These are phyloP conservation scores for Bettongia penicillata DNA, from an alignment of 2,113 vertebrate species.

Conservation along the genomic window DNA sequence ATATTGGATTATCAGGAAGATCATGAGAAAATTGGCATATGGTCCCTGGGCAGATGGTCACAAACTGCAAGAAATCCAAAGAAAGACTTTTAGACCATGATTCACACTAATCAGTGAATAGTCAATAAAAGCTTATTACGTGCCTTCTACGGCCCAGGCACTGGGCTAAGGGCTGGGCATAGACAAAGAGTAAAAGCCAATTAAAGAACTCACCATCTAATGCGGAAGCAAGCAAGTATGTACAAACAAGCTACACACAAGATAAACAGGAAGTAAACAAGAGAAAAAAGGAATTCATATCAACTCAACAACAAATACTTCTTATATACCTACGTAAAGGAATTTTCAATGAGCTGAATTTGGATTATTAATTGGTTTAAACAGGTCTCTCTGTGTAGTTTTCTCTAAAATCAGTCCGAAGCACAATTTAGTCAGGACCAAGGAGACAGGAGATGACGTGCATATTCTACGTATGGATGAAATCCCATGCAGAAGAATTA, in stretches of 20 bases:
- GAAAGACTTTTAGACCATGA: background rate
- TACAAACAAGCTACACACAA: background rate
- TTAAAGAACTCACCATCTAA: background rate
- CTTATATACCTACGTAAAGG: background rate
- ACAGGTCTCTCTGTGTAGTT: background rate
- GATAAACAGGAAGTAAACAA: background rate
- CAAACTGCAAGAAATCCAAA: conserved; percentile 15
- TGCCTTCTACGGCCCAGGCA: background rate
- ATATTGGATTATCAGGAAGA: background rate
- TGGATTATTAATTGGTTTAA: background rate
- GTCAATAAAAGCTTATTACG: background rate
- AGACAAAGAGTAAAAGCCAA: background rate
- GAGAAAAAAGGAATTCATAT: background rate
- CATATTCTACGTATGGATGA: background rate
- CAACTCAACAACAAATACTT: background rate
- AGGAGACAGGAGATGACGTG: background rate
- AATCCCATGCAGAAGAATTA: background rate
- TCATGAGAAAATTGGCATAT: background rate
- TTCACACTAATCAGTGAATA: background rate
- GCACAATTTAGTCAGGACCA: background rate
- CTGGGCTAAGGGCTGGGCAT: background rate
- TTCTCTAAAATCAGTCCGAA: background rate
- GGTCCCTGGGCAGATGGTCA: background rate
- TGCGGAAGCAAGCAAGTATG: background rate
- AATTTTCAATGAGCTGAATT: background rate